Base-by-base conservation (phyloP, 2,113 vertebrate species). In the Proteles cristata region DNA sequence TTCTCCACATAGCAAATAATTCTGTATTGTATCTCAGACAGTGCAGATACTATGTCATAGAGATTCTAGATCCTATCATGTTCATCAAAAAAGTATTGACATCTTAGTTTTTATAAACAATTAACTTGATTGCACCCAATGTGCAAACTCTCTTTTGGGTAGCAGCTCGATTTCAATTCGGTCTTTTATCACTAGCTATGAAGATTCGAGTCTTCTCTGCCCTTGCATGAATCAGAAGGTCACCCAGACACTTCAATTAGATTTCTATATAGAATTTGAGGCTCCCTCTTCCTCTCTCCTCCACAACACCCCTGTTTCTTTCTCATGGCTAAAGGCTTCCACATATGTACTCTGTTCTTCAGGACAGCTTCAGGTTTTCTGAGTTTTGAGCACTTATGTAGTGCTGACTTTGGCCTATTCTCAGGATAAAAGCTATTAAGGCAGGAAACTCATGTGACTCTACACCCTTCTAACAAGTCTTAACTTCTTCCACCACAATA, bases 381-480 rank as follows among this genome's bases (percentile, higher is more conserved):
- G 58, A 85, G 48, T 91, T 88, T 66, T 93, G 9, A 95, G 21
- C 17, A 81, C 12, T 4, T 45, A 6, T 17, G 50, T 14, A 58
- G 10, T 45, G 23, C 33, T 97, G 82, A 94, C 25, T 43, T 68
- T 53, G 25, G 25, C 26, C 17, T 65, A 4, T 19, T 19, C 39
- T 87, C 12, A 35, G 35, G 7, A 89, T 68, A 48, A 96, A 96
- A 96, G 8, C 16, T n/a, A n/a, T 45, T 26, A 93, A 83, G 8
- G 68, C 45, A 89, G 35, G 5, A 91, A 90, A 92, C 7, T 65
- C 21, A 68, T 65, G 1, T 5, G 69, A 17, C 3, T 90, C 63
- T 71, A 12, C 5, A 50, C 0, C 5, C 26, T 93, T 90, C 58
- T 63, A 89, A 65, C 2, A 93, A 83, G 55, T 63, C 66, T 74